Conservation (phyloP, 2,888 invertebrate species). For the Drosophila melanosoma region DNA sequence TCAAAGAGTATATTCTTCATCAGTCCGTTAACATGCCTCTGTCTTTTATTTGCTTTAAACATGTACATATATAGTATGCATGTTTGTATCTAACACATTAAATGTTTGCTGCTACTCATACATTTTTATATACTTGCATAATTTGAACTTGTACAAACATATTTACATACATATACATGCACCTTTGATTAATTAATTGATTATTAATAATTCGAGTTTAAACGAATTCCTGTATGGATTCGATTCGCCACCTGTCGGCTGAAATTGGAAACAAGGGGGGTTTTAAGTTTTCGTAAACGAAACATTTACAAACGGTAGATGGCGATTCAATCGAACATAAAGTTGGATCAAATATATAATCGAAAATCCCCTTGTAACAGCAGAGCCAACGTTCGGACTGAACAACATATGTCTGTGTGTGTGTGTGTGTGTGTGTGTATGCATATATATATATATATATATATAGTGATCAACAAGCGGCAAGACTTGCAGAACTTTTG, state of each 20-base stretch:
- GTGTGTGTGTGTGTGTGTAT: not conserved
- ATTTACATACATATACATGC: not conserved
- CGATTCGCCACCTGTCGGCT: not conserved
- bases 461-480: conserved; percentile 34
- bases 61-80: not conserved
- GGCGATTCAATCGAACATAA: too few relatives aligned
- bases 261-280: too few relatives aligned
- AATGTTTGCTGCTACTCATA: conserved; percentile 8
- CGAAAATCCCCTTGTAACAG: not conserved
- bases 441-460: not conserved
- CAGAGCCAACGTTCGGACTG: not conserved
- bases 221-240: not conserved
- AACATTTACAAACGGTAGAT: too few relatives aligned
- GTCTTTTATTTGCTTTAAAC: not conserved
- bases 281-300: too few relatives aligned
- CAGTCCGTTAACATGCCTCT: not conserved
- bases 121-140: conserved; percentile 24
- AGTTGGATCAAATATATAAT: not conserved
- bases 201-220: not conserved
- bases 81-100: not conserved
- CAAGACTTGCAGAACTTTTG: conserved; percentile 43
- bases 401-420: not conserved
- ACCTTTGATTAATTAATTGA: not conserved
- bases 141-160: not conserved
- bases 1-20: not conserved